Base-by-base conservation (phyloP, 2,113 vertebrate species). In the Leptosomus discolor region DNA sequence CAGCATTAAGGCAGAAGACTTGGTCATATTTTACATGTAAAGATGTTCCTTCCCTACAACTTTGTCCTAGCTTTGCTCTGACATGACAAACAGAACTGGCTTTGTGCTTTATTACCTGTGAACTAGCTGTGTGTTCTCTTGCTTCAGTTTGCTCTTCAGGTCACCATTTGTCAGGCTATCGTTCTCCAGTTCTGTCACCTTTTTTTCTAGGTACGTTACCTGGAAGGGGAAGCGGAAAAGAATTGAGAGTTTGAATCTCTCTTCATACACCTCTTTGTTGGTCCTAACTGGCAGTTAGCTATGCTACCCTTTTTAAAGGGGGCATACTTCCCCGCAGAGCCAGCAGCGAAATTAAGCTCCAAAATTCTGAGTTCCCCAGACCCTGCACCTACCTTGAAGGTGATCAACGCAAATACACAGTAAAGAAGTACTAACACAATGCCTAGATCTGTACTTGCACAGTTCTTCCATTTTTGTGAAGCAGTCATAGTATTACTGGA, bases 81-180 rank as follows among this genome's bases (percentile, higher is more conserved):
- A 75, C 48, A 34, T 0, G 30, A 37, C 8, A 34, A 74, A 51
- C 65, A 41, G 58, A 82, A n/a, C n/a, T 22, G 17, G 18, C 34
- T 74, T 71, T 3, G 2, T 50, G 46, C 43, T 71, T 86, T 34
- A 57, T 91, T 98, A 99, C 99, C 99, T 99, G 98, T 99, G 99
- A 20, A 99, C 99, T 16, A 99, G 98, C 57, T 99, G 99, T 0
- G 98, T 99, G 96, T 99, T 99, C 85, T 99, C 99, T 92, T 99
- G 99, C 92, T 99, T 99, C 92, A 99, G 97, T 97, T 98, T 99
- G 96, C 99, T 99, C 96, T 99, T 99, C 76, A 99, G 94, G 91
- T 99, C 99, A 48, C 99, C 98, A 0, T 98, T 99, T 78, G 98
- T 98, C 94, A 99, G 89, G 95, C 97, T 99, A 86, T 99, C 99